Evolutionary conservation across 2,797 vertebrate species (phyloP), one percentile per base, ranked within the genome.

Genomic region (Hybognathus amarus): DNA sequence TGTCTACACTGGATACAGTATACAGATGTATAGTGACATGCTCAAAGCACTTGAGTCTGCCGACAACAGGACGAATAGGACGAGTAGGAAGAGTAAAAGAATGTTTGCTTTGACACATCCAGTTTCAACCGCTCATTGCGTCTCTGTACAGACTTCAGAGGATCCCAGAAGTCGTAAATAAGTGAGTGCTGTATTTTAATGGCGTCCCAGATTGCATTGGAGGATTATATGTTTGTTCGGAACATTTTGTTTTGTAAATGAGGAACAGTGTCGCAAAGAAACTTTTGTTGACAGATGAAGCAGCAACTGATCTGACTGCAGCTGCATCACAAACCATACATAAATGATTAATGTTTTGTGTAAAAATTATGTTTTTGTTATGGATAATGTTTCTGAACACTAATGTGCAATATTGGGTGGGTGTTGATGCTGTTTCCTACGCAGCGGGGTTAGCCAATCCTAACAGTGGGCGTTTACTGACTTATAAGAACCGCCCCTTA

Each of bases 121-220:
- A 12, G 56, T 13, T 59, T 59, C 11, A 24, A 59, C 56, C 1
- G 56, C 22, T 1, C 9, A 4, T 56, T 56, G 54, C 4, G 5
- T 59, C n/a, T 59, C 54, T 56, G 54, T 59, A 24, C 22, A 56
- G 54, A 56, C 22, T 56, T n/a, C 22, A 56, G 54, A 61, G 6
- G 56, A n/a, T 24, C 13, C 11, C n/a, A 5, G 13, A n/a, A 1
- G 10, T 56, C 9, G 6, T 4, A n/a, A 56, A 11, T 10, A n/a
- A n/a, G 9, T n/a, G 8, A 22, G 1, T 22, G 8, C 1, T 56
- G 9, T n/a, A 56, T 24, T 59, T 56, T 9, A 59, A 59, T 59
- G n/a, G 5, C 4, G 0, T 59, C n/a, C 11, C 2, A 13, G 11
- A 59, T 13, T 5, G 2, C 12, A 1, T 12, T 6, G 11, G 11